Evolutionary conservation across 2,797 vertebrate genomes (phyloP).

Genomic region (Denticeps clupeoides): DNA sequence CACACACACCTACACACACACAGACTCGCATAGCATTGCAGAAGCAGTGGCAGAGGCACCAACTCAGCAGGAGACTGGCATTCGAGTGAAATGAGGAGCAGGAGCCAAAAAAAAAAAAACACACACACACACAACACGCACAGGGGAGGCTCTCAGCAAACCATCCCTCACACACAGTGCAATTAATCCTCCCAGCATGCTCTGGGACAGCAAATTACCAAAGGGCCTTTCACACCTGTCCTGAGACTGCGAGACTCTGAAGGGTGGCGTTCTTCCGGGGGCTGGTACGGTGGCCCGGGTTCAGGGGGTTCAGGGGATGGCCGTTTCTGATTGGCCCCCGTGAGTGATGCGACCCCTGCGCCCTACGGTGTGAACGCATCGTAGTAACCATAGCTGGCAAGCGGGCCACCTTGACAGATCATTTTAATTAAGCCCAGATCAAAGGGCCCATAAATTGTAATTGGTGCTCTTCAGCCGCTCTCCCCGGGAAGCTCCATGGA

Average conservation of each 20-base stretch:
- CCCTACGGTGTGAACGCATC: constrained; percentile 8
- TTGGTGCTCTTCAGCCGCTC: constrained; percentile 20
- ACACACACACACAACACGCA: background rate
- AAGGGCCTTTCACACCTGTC: background rate
- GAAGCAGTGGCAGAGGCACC: too few species aligned
- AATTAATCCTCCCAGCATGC: constrained; percentile 5
- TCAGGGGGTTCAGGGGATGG: too few species aligned
- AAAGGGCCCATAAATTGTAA: constrained; percentile 35
- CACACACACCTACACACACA: background rate
- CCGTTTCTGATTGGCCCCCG: too few species aligned
- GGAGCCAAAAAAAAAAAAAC: background rate
- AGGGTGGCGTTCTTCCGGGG: background rate
- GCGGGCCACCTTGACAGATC: constrained; percentile 27
- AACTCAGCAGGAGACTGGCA: too few species aligned
- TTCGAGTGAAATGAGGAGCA: background rate
- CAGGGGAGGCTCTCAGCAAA: background rate
- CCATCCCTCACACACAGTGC: background rate
- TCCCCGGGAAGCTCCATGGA: constrained; percentile 17
- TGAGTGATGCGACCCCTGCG: background rate
- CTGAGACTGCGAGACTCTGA: background rate
- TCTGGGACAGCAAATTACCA: background rate
- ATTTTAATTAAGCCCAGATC: constrained; percentile 32
- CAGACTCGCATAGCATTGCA: too few species aligned
- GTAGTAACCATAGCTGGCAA: constrained; percentile 10
- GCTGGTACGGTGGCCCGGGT: too few species aligned